phyloP scores from a whole-genome alignment of 1,140 invertebrate genomes.

The Gonatopus flavifemur region DNA sequence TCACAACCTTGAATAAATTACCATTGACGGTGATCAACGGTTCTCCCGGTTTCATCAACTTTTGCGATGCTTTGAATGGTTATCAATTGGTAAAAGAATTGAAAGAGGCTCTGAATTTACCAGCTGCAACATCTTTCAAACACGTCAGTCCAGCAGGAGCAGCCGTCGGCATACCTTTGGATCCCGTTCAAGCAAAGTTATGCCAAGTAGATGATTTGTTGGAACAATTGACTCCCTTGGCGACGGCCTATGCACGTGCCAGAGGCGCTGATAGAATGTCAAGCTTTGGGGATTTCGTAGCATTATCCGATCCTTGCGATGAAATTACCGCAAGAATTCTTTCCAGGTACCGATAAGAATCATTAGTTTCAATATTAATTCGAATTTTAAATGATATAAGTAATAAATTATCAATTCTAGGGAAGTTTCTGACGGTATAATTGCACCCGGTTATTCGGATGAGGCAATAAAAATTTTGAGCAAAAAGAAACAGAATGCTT shows the following conservation, averaged over 20 bases:
- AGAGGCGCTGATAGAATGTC: slow-evolving; percentile 98
- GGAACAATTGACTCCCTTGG: slow-evolving; percentile 79
- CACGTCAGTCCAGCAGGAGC: slow-evolving; percentile 97
- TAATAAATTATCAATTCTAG: slow-evolving; percentile 20
- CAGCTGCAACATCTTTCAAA: slow-evolving; percentile 97
- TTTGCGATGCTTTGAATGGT: slow-evolving; percentile 95
- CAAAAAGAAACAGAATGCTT: slow-evolving; percentile 94
- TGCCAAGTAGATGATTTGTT: slow-evolving; percentile 92
- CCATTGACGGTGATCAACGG: slow-evolving; percentile 92
- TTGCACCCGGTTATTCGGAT: slow-evolving; percentile 86
- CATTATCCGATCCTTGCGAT: slow-evolving; percentile 91
- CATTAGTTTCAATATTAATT: slow-evolving; percentile 4
- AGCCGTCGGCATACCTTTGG: slow-evolving; percentile 82
- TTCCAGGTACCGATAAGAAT: slow-evolving; percentile 52
- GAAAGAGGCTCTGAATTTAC: slow-evolving; percentile 74
- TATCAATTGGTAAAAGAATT: slow-evolving; percentile 95
- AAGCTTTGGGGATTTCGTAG: slow-evolving; percentile 97
- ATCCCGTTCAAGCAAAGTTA: slow-evolving; percentile 74
- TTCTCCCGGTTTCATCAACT: slow-evolving; percentile 95
- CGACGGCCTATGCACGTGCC: slow-evolving; percentile 92
- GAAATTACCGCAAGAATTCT: slow-evolving; percentile 77
- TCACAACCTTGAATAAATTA: slow-evolving; percentile 76
- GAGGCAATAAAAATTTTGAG: slow-evolving; percentile 86
- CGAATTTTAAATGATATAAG: not conserved
- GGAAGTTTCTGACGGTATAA: slow-evolving; percentile 95